Evolutionary conservation across 2,797 vertebrate genomes (phyloP).

Genomic region (Rhabdophis nuchalis): DNA sequence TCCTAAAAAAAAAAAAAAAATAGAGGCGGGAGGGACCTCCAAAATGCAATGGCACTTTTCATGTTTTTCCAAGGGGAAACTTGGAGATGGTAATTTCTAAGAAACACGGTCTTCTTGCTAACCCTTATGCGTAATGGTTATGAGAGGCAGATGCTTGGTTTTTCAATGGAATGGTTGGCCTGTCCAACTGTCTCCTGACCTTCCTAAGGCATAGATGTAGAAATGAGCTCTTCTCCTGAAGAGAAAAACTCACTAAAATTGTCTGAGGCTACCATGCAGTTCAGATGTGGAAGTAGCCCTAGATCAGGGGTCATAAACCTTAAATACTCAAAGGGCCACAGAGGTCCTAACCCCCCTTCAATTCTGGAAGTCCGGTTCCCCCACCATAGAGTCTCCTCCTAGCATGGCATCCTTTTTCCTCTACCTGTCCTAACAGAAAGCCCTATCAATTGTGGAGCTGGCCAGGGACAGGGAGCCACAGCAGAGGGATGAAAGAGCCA

Average conservation of each 20-base stretch:
- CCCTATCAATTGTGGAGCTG: too few relatives aligned
- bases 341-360: too few relatives aligned
- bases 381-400: too few relatives aligned
- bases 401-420: too few relatives aligned
- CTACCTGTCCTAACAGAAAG: too few relatives aligned
- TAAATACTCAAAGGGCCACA: too few relatives aligned
- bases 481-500: too few relatives aligned
- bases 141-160: not conserved
- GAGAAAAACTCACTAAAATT: not conserved
- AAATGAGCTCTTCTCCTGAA: not conserved
- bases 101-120: too few relatives aligned
- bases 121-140: too few relatives aligned
- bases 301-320: not conserved
- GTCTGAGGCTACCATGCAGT: not conserved
- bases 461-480: accelerated
- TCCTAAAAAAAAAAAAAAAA: not conserved
- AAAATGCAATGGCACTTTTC: not conserved
- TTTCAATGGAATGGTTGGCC: not conserved
- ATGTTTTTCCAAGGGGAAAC: not conserved
- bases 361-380: too few relatives aligned
- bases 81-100: not conserved
- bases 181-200: not conserved
- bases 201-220: not conserved
- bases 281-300: not conserved
- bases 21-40: accelerated